Evolutionary conservation across 2,888 invertebrate genomes (phyloP), one percentile per base, ranked within the genome.

Genomic region (Agriopis marginaria): DNA sequence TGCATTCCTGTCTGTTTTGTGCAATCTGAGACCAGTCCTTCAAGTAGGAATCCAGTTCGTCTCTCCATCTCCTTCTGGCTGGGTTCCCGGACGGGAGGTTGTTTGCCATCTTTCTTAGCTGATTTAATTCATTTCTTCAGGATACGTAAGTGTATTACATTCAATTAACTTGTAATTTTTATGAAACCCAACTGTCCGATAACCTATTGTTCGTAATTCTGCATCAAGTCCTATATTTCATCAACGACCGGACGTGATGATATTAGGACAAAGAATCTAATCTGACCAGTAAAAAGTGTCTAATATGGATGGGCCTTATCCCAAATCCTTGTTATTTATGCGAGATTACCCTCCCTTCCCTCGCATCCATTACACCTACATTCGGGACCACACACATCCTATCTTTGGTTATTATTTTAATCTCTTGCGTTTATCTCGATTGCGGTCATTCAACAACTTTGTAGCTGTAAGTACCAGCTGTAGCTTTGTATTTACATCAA

Each of bases 371-470:
- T 65, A 68, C 42, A 63, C 68, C 68, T 65, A 47, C 65, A 58
- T 60, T 53, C 45, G 58, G 63, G 70, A 66, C 70, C 70, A 70
- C 66, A 70, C 70, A 51, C 70, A 59, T 53, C 49, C 58, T 59
- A 70, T 54, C 63, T 63, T 63, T 63, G 66, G 66, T 70, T 63
- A 70, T 70, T 70, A 66, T 63, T 66, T 54, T 70, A 70, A 70
- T 70, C 63, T 66, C 49, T 40, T 9, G 63, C 66, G 59, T 66
- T 66, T 60, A 63, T 63, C 66, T 63, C 42, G 54, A 59, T 70
- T 56, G 63, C 68, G 49, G 49, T 45, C 58, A 54, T 64, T 40
- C 47, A 32, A 68, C 53, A 42, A 60, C 47, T 60, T 59, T 63
- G 53, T 14, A 17, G 14, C 14, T 12, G 10, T 56, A 56, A 12